Evolutionary conservation across 2,888 invertebrate species (phyloP), one percentile per base, ranked within the genome.

Genomic region (Argynnis bischoffii): DNA sequence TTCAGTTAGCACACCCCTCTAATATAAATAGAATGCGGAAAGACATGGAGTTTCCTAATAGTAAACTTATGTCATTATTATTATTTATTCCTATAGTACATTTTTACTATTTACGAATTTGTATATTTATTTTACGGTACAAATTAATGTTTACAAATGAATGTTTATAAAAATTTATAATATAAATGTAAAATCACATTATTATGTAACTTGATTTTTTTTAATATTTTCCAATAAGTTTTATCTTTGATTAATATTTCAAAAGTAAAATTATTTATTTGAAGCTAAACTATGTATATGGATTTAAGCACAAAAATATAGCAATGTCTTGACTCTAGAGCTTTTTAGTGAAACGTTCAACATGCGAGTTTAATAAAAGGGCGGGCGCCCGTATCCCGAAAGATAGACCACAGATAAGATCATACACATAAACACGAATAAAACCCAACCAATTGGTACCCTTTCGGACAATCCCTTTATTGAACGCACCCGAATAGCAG

Each of bases 381-480:
- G 83, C 79, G 82, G 78, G 81, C 77, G 80, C 90, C 90, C 90
- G 88, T 88, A 90, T 91, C 77, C 79, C 81, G 74, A 79, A 78
- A 77, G 79, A 81, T 78, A 80, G 78, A 78, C 85, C 85, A 76
- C 85, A 86, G 92, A 92, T 92, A 91, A 89, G 83, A 92, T 90
- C 90, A 84, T 83, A 84, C 83, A 85, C 86, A 82, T 83, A 88
- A 88, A 88, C 87, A 85, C 81, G 81, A 81, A 83, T 87, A 85
- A 86, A 87, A 79, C 78, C 81, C 78, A 74, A 76, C 78, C 79
- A 79, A 79, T 89, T 89, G 82, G 80, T 86, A 89, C 90, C 90
- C 90, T 90, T 90, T 88, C 81, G 59, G 60, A 81, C 76, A 79
- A 78, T 78, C 78, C 78, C 74, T 79, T 81, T 81, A 83, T 82